Evolutionary conservation across 2,888 invertebrate genomes (phyloP), one percentile per base, ranked within the genome.

Genomic region (Scaeva pyrastri): DNA sequence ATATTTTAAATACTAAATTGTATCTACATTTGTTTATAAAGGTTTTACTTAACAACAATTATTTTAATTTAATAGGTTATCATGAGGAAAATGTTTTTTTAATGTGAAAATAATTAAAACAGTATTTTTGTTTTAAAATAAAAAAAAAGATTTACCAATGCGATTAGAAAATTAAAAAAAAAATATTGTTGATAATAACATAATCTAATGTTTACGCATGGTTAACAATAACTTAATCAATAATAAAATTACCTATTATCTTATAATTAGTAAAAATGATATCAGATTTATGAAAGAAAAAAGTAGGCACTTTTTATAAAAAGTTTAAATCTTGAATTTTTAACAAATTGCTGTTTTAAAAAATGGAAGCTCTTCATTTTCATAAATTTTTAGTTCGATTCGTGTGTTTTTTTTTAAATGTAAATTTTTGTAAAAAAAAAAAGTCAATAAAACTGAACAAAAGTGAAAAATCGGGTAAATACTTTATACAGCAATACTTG

Each of bases 11-110:
- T 21, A 2, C 6, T 19, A 14, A 7, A n/a, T 14, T 60, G 1
- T 60, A 14, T 56, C 11, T n/a, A 11, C 19, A 39, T 39, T 39
- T 58, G 39, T 10, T 58, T 58, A 58, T 58, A 58, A 21, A 58
- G 39, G 12, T n/a, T 36, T 58, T 39, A 31, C 12, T 39, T 39
- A 58, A 39, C 14, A 19, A 41, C 4, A 26, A 62, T 43, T 43
- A 62, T 23, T 14, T 45, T 26, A 8, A 3, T 43, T 62, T 3
- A n/a, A 52, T 52, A 12, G 4, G 1, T 14, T 23, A 1, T 1
- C 12, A 52, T 23, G 5, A 14, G 6, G n/a, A 52, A 26, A 62
- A 19, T 58, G 39, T 12, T 43, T 26, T 43, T 58, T 39, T 58
- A 58, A 58, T 39, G 12, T 39, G 19, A 39, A 56, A 56, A 58